Evolutionary conservation across 2,113 vertebrate genomes (phyloP), one percentile per base, ranked within the genome.

Genomic region (Erinaceus europaeus): DNA sequence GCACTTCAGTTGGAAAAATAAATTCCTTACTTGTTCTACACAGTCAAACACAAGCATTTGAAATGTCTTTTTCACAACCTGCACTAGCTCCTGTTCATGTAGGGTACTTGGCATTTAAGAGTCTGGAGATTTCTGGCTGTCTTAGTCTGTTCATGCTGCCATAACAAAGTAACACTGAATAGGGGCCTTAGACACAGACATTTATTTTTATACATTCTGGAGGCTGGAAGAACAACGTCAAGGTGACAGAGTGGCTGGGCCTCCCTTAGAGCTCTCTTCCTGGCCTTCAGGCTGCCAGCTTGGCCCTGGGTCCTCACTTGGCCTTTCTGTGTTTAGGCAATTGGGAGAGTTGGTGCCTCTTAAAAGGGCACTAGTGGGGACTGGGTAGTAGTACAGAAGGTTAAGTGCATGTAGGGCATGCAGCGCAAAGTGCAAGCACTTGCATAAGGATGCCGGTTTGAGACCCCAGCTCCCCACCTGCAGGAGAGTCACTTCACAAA

Each of bases 1-100:
- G 57, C 13, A 75, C 23, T 46, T 90, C 48, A 2, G 48, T 50
- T 61, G 61, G 53, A 81, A 44, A 79, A 88, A 81, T 25, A 40
- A 50, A 64, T 17, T 40, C 67, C 71, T 52, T 59, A 32, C 5
- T 59, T n/a, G 53, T 62, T 53, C 65, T 9, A 64, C 36, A 62
- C 9, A 21, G 27, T 32, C 32, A 57, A 53, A 62, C 32, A 4
- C 10, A 23, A n/a, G 34, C 13, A 27, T 42, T 32, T 52, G 46
- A 7, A 72, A 38, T 23, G 38, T 50, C 55, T 20, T 71, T 71
- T 4, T 73, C 48, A 48, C 27, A 21, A 0, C 2, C 13, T 3
- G 4, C 27, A 20, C 8, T 9, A 52, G 20, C 48, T 55, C 10
- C 21, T 46, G 7, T 42, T 52, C 38, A n/a, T n/a, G n/a, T n/a